A percentile compares a stretch with the other conserved stretches of the same genome.
These are phyloP conservation scores for Byasa hedistus DNA, from an alignment of 2,888 invertebrate species.

Conservation along the genomic window DNA sequence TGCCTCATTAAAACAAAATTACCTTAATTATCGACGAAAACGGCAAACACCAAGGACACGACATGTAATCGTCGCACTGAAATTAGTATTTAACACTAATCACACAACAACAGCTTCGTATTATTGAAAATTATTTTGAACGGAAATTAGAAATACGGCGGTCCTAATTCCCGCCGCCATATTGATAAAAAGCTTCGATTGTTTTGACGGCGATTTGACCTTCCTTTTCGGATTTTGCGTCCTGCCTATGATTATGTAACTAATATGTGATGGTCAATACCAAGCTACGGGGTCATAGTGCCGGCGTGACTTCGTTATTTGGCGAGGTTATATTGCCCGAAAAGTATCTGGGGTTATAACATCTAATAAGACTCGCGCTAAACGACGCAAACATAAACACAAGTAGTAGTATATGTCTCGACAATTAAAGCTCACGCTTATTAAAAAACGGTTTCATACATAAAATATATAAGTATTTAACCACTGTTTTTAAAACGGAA, in stretches of 20 bases:
- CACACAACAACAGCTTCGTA: background rate
- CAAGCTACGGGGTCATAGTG: slow-evolving; percentile 40
- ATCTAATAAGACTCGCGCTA: background rate
- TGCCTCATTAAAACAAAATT: slow-evolving; percentile 1
- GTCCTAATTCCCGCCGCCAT: slow-evolving; percentile 69
- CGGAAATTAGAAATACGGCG: slow-evolving; percentile 46
- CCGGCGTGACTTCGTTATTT: slow-evolving; percentile 43
- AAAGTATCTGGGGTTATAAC: background rate
- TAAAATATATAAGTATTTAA: too few species aligned
- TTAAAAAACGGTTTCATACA: background rate
- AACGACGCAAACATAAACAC: background rate
- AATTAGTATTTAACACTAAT: slow-evolving; percentile 5
- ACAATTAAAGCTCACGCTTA: background rate
- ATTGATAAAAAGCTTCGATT: slow-evolving; percentile 72
- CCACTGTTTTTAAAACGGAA: background rate
- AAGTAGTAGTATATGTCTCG: background rate
- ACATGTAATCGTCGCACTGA: slow-evolving; percentile 2
- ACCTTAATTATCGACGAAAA: slow-evolving; percentile 12
- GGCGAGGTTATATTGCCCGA: slow-evolving; percentile 47
- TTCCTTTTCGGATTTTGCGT: slow-evolving; percentile 68
- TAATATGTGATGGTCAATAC: slow-evolving; percentile 50
- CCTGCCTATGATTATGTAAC: slow-evolving; percentile 61
- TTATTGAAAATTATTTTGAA: background rate
- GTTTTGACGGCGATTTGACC: slow-evolving; percentile 78
- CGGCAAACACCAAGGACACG: background rate